These are phyloP conservation scores for Altica lythri DNA, from an alignment of 2,888 invertebrate species.

Conservation along the genomic window DNA sequence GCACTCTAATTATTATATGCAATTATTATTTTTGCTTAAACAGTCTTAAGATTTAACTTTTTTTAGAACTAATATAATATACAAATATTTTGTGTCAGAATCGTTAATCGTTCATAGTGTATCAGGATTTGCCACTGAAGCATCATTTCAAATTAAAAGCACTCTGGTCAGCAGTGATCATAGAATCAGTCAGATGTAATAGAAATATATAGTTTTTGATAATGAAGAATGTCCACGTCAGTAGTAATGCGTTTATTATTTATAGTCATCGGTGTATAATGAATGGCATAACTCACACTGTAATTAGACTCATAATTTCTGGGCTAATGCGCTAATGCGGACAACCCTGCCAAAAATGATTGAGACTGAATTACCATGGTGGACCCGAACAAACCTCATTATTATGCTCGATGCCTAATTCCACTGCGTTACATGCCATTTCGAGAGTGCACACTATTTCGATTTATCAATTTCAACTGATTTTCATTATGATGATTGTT, in stretches of 20 bases:
- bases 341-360: constrained; percentile 55
- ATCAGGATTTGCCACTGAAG: constrained; percentile 31
- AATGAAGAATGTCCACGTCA: constrained; percentile 55
- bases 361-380: constrained; percentile 43
- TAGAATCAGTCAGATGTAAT: constrained; percentile 52
- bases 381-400: constrained; percentile 36
- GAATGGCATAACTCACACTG: constrained; percentile 57
- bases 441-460: constrained; percentile 9
- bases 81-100: too few relatives aligned
- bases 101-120: too few relatives aligned
- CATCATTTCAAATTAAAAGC: constrained; percentile 48
- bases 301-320: constrained; percentile 59
- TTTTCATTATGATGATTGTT: constrained; percentile 22
- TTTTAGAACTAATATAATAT: too few relatives aligned
- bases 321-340: constrained; percentile 56
- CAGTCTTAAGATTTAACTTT: too few relatives aligned
- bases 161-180: constrained; percentile 36
- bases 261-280: constrained; percentile 53
- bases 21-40: too few relatives aligned
- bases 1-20: too few relatives aligned
- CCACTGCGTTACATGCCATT: constrained; percentile 7
- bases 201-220: constrained; percentile 57
- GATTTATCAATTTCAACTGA: constrained; percentile 20
- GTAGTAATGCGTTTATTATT: constrained; percentile 57
- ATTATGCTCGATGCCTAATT: constrained; percentile 31